Conservation (phyloP, 2,888 invertebrate genomes). For the Arge pagana region DNA sequence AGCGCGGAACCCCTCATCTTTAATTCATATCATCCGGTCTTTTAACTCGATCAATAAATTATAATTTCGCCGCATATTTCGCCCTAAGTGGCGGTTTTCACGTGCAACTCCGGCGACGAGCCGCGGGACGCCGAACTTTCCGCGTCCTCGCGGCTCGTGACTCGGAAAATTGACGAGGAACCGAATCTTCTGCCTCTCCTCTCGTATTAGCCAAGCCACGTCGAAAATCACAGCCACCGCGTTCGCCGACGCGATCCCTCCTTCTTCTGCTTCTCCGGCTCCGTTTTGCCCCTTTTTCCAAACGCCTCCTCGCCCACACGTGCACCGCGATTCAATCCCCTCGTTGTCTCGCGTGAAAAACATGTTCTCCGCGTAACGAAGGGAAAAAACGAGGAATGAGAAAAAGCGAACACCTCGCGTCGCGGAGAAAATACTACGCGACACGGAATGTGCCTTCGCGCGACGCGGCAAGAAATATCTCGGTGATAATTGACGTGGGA, state of each 20-base stretch:
- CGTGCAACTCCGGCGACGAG: too few relatives aligned
- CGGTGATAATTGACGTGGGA: constrained; percentile 24
- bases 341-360: neutral
- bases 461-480: constrained; percentile 24
- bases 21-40: constrained; percentile 56
- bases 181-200: neutral
- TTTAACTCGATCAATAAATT: constrained; percentile 55
- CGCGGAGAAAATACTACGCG: neutral
- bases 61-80: constrained; percentile 52
- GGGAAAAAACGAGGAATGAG: neutral
- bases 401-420: neutral
- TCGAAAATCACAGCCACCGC: too few relatives aligned
- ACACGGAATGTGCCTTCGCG: neutral
- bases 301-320: neutral
- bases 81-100: constrained; percentile 14
- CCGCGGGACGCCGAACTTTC: too few relatives aligned
- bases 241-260: too few relatives aligned
- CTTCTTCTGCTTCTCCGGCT: too few relatives aligned
- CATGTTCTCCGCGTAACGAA: neutral
- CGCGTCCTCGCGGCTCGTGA: too few relatives aligned
- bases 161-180: constrained; percentile 2
- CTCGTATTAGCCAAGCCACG: neutral
- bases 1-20: constrained; percentile 50
- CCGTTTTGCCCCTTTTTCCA: too few relatives aligned
- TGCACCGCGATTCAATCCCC: constrained; percentile 7